Percentiles rank a stretch among this genome's conserved stretches.
phyloP scores from a whole-genome alignment of 2,888 invertebrate genomes.

The Hydroisotoma schaefferi region DNA sequence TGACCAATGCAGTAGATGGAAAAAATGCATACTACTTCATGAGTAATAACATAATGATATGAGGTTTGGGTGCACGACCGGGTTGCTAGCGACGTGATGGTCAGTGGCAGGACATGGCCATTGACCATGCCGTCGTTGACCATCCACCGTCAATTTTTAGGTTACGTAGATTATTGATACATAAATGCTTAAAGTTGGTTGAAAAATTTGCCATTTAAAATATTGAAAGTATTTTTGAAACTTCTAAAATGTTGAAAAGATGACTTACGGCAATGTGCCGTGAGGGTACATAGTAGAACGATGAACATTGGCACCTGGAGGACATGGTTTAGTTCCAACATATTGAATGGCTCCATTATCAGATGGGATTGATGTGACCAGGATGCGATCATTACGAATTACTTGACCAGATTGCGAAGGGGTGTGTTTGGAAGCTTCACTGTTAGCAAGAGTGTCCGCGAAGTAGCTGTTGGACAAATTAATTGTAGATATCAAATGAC shows the following conservation, averaged over 20 bases:
- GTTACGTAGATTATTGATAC: too few relatives aligned
- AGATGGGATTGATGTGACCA: constrained; percentile 45
- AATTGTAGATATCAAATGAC: too few relatives aligned
- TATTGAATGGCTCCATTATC: constrained; percentile 50
- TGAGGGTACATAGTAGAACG: constrained; percentile 37
- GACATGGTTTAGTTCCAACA: constrained; percentile 49
- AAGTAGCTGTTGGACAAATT: constrained; percentile 56
- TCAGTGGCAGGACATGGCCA: too few relatives aligned
- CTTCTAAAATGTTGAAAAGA: not conserved
- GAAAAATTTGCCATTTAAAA: too few relatives aligned
- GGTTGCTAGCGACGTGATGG: too few relatives aligned
- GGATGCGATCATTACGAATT: constrained; percentile 48
- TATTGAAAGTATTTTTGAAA: not conserved
- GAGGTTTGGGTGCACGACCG: too few relatives aligned
- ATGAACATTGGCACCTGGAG: constrained; percentile 25
- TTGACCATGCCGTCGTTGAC: too few relatives aligned
- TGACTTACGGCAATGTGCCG: constrained; percentile 42
- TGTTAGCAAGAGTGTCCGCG: constrained; percentile 57
- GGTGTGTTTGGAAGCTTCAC: constrained; percentile 53
- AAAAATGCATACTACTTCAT: too few relatives aligned
- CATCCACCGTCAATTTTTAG: too few relatives aligned
- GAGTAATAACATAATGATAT: too few relatives aligned
- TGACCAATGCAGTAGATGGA: too few relatives aligned
- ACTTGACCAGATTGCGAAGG: constrained; percentile 45
- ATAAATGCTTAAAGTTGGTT: too few relatives aligned